Evolutionary conservation across 2,797 vertebrate species (phyloP).

Genomic region (Lacerta bilineata): DNA sequence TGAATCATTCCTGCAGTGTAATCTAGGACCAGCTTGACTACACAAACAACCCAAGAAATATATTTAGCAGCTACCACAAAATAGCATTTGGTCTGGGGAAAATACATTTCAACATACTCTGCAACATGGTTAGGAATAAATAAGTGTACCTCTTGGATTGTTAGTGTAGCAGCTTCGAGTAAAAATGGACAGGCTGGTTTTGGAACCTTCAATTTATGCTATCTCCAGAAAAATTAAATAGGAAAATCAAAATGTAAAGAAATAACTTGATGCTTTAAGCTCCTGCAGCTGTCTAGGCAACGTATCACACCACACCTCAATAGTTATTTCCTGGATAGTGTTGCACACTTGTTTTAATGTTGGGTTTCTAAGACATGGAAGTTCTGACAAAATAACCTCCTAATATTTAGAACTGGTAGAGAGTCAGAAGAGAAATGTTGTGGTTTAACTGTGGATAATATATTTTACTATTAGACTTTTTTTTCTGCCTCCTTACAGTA

Average conservation of each 20-base stretch:
- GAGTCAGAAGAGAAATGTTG: background rate
- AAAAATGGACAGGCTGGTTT: background rate
- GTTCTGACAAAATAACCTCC: background rate
- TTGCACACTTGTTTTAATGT: background rate
- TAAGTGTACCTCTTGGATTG: background rate
- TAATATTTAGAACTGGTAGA: background rate
- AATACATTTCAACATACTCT: background rate
- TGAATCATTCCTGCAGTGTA: background rate
- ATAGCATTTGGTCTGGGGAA: background rate
- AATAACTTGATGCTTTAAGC: background rate
- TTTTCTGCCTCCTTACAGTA: conserved; percentile 78
- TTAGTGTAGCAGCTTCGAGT: background rate
- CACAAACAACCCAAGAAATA: conserved; percentile 14
- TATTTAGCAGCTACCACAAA: background rate
- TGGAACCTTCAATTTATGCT: background rate
- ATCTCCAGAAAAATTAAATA: background rate
- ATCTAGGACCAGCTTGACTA: background rate
- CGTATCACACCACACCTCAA: background rate
- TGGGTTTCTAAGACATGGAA: background rate
- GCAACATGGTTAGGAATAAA: background rate
- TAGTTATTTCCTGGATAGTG: background rate
- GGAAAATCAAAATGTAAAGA: background rate
- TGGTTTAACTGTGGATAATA: background rate
- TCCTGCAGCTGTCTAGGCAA: background rate
- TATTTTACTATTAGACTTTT: conserved; percentile 24